These are phyloP conservation scores for Tolmerus cingulatus DNA, from an alignment of 2,888 invertebrate species.

Conservation along the genomic window DNA sequence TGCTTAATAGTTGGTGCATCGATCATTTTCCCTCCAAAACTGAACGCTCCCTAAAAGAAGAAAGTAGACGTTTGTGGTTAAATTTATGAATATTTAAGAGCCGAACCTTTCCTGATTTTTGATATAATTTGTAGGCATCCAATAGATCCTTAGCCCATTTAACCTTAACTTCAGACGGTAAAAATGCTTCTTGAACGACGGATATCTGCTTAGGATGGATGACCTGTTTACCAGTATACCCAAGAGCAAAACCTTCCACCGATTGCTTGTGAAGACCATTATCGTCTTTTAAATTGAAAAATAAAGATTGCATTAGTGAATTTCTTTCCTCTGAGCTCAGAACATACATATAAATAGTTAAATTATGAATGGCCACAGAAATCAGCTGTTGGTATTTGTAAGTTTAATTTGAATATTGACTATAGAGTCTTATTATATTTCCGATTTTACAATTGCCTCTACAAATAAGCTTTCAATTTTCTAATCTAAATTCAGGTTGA, in stretches of 20 bases:
- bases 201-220: constrained; percentile 70
- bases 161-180: constrained; percentile 66
- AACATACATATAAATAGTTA: not conserved
- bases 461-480: not conserved
- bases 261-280: constrained; percentile 64
- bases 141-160: constrained; percentile 72
- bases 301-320: not conserved
- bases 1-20: constrained; percentile 74
- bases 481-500: no score
- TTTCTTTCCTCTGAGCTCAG: not conserved
- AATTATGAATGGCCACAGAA: not conserved
- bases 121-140: constrained; percentile 68
- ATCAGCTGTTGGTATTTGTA: no score
- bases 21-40: constrained; percentile 72
- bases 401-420: no score
- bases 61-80: not conserved
- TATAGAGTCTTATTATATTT: no score
- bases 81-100: not conserved
- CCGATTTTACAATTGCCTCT: not conserved
- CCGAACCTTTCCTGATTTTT: constrained; percentile 66
- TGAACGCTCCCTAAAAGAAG: constrained; percentile 70
- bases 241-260: constrained; percentile 69
- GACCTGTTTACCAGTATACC: constrained; percentile 73
- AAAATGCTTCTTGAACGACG: constrained; percentile 70
- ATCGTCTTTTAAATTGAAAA: not conserved